Conservation (phyloP, 2,888 invertebrate genomes). For the Rhagonycha lutea region DNA sequence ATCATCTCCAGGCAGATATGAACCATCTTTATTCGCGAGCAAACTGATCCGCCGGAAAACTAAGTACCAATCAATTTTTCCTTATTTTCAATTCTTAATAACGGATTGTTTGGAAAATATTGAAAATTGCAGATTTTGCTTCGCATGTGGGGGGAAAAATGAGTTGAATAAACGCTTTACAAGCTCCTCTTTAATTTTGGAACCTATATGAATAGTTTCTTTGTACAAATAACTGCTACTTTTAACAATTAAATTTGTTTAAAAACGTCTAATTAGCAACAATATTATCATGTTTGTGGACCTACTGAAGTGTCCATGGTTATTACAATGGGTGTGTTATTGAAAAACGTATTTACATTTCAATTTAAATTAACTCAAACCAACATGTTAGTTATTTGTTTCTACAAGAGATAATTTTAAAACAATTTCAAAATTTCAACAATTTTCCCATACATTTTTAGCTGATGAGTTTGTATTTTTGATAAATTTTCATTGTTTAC, state of each 20-base stretch:
- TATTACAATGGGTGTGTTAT: neutral
- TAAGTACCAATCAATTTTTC: no score
- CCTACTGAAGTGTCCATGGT: neutral
- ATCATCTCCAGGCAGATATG: no score
- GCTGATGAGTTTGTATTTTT: no score
- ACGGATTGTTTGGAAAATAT: no score
- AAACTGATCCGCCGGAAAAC: no score
- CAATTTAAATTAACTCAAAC: neutral
- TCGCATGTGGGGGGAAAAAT: neutral
- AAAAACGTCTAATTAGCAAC: neutral
- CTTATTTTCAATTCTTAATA: no score
- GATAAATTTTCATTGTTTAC: no score
- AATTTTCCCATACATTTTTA: no score
- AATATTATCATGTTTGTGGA: neutral
- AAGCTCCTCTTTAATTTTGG: neutral
- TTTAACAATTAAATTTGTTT: neutral
- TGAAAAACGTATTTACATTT: neutral
- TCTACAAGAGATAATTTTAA: neutral
- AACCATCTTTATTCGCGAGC: no score
- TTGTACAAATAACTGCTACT: neutral
- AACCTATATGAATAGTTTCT: neutral
- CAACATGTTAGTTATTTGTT: neutral
- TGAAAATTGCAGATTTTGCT: neutral
- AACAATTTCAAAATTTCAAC: neutral
- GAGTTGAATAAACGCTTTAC: neutral